Evolutionary conservation across 2,797 vertebrate species (phyloP).

Genomic region (Gobio occitaniae): DNA sequence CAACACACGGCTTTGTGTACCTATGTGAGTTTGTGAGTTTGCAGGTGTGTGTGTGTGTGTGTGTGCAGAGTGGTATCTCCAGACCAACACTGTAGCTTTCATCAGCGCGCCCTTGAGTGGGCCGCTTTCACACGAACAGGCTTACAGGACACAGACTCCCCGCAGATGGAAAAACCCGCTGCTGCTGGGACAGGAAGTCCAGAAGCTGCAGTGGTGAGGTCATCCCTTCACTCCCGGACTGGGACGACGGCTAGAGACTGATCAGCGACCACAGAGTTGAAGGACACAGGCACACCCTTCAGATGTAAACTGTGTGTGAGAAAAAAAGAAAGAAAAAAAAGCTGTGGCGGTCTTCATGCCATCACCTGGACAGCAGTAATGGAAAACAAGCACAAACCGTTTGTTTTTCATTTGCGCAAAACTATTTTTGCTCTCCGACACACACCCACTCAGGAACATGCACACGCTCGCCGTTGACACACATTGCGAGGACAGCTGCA

Average conservation of each 20-base stretch:
- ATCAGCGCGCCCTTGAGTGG: constrained; percentile 38
- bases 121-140: constrained; percentile 50
- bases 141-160: constrained; percentile 42
- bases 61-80: constrained; percentile 46
- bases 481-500: constrained; percentile 67
- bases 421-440: constrained; percentile 50
- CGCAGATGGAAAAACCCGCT: constrained; percentile 51
- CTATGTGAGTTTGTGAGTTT: constrained; percentile 37
- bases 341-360: constrained; percentile 37
- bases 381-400: constrained; percentile 50
- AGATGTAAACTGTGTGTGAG: constrained; percentile 36
- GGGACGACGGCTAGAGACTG: constrained; percentile 42
- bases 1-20: constrained; percentile 63
- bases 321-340: not conserved
- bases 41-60: constrained; percentile 47
- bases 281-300: constrained; percentile 52
- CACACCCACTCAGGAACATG: constrained; percentile 46
- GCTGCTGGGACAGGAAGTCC: constrained; percentile 60
- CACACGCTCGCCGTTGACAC: constrained; percentile 43
- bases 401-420: constrained; percentile 55
- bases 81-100: constrained; percentile 32
- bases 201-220: constrained; percentile 55
- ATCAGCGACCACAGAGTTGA: constrained; percentile 57
- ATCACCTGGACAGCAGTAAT: constrained; percentile 55
- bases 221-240: constrained; percentile 50